Base-by-base conservation (phyloP, 2,113 vertebrate species). In the Calidris pygmaea region DNA sequence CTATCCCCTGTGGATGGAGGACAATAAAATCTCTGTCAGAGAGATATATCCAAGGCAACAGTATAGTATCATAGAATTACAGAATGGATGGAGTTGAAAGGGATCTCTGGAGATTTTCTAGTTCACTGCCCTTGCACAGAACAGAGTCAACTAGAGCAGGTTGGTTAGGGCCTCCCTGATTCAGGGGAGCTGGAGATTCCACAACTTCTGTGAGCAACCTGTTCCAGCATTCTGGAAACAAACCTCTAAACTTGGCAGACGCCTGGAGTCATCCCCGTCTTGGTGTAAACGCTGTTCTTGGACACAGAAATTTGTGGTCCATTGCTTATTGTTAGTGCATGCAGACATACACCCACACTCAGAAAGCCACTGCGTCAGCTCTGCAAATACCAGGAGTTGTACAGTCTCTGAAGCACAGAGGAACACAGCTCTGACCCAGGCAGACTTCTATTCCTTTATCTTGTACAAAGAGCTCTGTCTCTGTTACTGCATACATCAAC, bases 361-460 rank as follows among this genome's bases (percentile, higher is more conserved):
- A 47, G 58, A 75, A 67, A 47, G 2, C 3, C 39, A 18, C 35
- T 37, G 26, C 0, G 0, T 26, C 39, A 47, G 34, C 18, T 30
- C 39, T 52, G 14, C 14, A 21, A 75, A 23, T 23, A 37, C 7
- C 22, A 62, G 30, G 19, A 71, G 16, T 16, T 34, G 20, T 9
- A 7, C 27, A 5, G 52, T 43, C 47, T 76, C 58, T 63, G 30
- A 11, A 5, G 4, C 23, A 52, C 41, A 47, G 21, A 74, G 19
- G 39, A 70, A 30, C 16, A 75, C 32, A 60, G 4, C 11, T 70
- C 24, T 86, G 39, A 66, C 14, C 10, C 35, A 89, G 35, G 12
- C 15, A 75, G 14, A 15, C 7, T 52, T 60, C 55, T 56, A 11
- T 9, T 65, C 9, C 24, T 39, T 48, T 39, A 3, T 17, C 14